Percentiles rank a stretch among this genome's conserved stretches.
These are phyloP conservation scores for Leptoclinus maculatus DNA, from an alignment of 2,797 vertebrate species.

Conservation along the genomic window DNA sequence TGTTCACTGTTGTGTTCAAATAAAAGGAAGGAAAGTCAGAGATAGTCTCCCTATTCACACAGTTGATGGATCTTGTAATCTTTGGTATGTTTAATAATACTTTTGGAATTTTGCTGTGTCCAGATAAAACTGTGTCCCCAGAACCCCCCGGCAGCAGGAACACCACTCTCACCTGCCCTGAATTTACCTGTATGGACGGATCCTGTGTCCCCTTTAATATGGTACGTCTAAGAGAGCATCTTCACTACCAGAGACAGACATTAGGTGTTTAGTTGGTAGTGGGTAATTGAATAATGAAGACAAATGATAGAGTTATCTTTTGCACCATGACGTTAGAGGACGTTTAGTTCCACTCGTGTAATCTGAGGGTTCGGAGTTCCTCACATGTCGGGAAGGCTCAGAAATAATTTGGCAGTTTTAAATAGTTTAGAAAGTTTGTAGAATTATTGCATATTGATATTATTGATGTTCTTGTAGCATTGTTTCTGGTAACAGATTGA, in stretches of 20 bases:
- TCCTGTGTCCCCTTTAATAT: constrained; percentile 85
- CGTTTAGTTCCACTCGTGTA: neutral
- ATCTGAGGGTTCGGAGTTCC: neutral
- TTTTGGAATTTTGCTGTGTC: constrained; percentile 22
- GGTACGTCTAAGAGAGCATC: constrained; percentile 64
- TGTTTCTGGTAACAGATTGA: too few relatives aligned
- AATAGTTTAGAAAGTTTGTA: neutral
- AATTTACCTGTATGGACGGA: constrained; percentile 86
- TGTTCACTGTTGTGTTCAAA: neutral
- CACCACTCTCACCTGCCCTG: constrained; percentile 78
- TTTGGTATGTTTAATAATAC: neutral
- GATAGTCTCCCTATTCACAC: neutral
- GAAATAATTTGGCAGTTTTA: neutral
- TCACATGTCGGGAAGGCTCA: neutral
- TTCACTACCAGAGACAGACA: neutral
- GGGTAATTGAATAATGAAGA: too few relatives aligned
- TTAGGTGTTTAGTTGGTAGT: neutral
- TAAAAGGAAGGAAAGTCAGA: neutral
- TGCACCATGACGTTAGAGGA: neutral
- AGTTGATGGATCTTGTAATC: neutral
- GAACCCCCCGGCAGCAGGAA: constrained; percentile 70
- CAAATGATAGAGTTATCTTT: neutral
- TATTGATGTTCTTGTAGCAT: neutral
- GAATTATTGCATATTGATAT: neutral
- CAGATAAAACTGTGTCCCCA: constrained; percentile 72